phyloP scores from a whole-genome alignment of 1,140 invertebrate genomes.

The Drosophila carrolli region DNA sequence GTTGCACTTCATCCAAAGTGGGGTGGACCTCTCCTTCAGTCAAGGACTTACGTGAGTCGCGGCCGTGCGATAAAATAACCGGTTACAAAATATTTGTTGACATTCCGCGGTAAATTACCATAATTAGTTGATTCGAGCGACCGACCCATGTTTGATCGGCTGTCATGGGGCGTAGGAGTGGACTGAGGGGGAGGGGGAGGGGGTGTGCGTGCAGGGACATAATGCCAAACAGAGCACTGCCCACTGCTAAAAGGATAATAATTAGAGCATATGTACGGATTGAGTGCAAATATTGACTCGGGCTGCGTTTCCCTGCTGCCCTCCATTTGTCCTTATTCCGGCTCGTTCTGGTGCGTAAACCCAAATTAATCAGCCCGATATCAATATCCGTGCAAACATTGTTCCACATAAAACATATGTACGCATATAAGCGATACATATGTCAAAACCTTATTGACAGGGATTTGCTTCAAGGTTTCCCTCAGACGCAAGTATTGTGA shows the following conservation, averaged over 20 bases:
- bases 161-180: slow-evolving; percentile 1
- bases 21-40: slow-evolving; percentile 3
- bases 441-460: slow-evolving; percentile 11
- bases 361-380: slow-evolving; percentile 72
- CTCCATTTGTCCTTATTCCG: slow-evolving; percentile 43
- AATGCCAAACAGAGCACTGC: slow-evolving; percentile 60
- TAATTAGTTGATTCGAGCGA: slow-evolving; percentile 78
- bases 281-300: slow-evolving; percentile 77
- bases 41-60: slow-evolving; percentile 43
- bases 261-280: slow-evolving; percentile 83
- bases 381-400: slow-evolving; percentile 63
- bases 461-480: slow-evolving; percentile 7
- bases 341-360: slow-evolving; percentile 36
- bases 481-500: background rate
- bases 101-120: slow-evolving; percentile 79
- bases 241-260: slow-evolving; percentile 75
- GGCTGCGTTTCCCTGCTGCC: slow-evolving; percentile 4
- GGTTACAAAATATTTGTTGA: slow-evolving; percentile 80
- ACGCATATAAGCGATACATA: slow-evolving; percentile 31
- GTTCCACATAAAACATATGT: slow-evolving; percentile 45
- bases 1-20: slow-evolving; percentile 16
- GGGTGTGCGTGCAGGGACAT: slow-evolving; percentile 49
- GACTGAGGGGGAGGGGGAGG: background rate
- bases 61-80: slow-evolving; percentile 62
- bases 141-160: slow-evolving; percentile 72